phyloP scores from a whole-genome alignment of 2,797 vertebrate species.

The Leucoraja ocellata region DNA sequence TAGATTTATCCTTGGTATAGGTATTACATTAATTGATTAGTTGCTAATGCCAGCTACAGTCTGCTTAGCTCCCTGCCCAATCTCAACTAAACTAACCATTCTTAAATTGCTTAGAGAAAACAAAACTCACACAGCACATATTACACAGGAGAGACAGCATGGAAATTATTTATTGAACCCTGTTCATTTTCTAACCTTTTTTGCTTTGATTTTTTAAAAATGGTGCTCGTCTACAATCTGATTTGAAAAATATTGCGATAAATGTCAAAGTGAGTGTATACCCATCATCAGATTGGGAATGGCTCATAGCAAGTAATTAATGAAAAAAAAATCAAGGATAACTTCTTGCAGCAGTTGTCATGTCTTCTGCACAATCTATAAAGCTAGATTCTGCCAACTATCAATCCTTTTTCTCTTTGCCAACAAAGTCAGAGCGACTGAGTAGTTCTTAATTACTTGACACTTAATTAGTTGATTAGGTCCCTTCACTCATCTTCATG shows the following conservation, averaged over 20 bases:
- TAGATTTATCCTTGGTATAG: not conserved
- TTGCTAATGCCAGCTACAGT: too few relatives aligned
- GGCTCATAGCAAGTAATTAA: not conserved
- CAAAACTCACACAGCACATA: not conserved
- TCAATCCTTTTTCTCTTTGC: not conserved
- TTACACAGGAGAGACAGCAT: not conserved
- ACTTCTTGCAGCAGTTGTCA: not conserved
- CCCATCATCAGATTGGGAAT: not conserved
- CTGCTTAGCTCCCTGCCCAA: not conserved
- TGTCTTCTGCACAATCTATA: not conserved
- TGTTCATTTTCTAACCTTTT: not conserved
- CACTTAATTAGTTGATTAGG: not conserved
- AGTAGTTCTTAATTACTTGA: not conserved
- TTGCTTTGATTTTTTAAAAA: too few relatives aligned
- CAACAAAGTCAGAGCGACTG: not conserved
- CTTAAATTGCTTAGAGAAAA: conserved; percentile 13
- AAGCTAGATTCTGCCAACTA: not conserved
- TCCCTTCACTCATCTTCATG: not conserved
- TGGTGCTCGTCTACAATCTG: not conserved
- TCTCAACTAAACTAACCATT: not conserved
- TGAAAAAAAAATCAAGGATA: not conserved
- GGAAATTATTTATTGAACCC: not conserved
- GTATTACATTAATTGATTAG: not conserved
- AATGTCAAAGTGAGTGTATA: not conserved
- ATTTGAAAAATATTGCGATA: not conserved